Percentiles rank a stretch among this genome's conserved stretches.
phyloP scores from a whole-genome alignment of 92 coral and sea anemone genomes.

The Isaurus tuberculatus region DNA sequence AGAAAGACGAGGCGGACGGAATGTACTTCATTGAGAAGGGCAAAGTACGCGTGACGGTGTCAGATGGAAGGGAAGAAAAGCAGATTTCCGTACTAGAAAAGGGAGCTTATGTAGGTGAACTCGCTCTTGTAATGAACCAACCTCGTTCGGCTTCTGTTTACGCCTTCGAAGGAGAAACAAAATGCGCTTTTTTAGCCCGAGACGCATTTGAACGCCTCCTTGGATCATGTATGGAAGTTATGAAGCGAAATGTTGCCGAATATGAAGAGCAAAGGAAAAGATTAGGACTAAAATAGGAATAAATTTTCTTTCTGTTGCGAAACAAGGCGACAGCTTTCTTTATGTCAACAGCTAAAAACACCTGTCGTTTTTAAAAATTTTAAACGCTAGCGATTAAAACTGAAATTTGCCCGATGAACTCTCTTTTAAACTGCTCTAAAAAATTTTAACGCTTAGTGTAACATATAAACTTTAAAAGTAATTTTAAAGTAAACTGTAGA shows the following conservation, averaged over 20 bases:
- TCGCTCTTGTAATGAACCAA: slow-evolving; percentile 93
- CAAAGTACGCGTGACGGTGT: slow-evolving; percentile 76
- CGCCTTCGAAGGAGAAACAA: slow-evolving; percentile 75
- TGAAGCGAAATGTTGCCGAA: slow-evolving; percentile 91
- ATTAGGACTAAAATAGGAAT: slow-evolving; percentile 73
- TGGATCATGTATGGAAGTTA: slow-evolving; percentile 96
- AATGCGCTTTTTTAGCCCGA: slow-evolving; percentile 82
- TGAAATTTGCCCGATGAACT: neutral
- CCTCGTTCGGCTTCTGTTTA: slow-evolving; percentile 96
- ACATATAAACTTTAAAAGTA: neutral
- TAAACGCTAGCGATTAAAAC: slow-evolving; percentile 26
- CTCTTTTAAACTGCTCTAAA: neutral
- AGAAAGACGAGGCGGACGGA: slow-evolving; percentile 94
- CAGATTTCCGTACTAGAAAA: slow-evolving; percentile 80
- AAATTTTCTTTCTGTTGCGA: neutral
- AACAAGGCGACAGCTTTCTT: slow-evolving; percentile 3
- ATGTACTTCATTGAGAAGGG: slow-evolving; percentile 98
- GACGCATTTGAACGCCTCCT: slow-evolving; percentile 97
- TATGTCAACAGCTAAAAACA: slow-evolving; percentile 46
- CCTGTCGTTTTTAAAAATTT: slow-evolving; percentile 47
- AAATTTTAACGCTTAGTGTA: neutral
- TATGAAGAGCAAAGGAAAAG: slow-evolving; percentile 91
- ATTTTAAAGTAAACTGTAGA: neutral
- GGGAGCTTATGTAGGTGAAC: slow-evolving; percentile 92
- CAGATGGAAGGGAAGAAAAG: slow-evolving; percentile 75